phyloP scores from a whole-genome alignment of 2,888 invertebrate genomes.

The Priocnemis perturbator region DNA sequence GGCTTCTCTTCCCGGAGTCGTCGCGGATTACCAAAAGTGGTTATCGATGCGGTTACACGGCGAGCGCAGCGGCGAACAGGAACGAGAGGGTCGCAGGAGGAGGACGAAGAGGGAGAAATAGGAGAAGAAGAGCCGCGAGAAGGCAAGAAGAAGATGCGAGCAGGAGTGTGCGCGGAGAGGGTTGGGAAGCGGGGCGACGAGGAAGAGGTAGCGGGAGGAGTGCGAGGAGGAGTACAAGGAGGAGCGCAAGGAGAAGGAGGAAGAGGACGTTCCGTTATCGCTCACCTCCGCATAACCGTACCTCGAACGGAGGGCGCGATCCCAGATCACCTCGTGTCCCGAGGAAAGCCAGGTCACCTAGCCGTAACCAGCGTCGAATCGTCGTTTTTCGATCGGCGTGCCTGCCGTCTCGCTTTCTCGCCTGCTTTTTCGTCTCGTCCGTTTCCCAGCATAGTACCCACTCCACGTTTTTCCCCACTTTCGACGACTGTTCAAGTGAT shows the following conservation, averaged over 20 bases:
- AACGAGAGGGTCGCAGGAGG: neutral
- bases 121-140: conserved; percentile 17
- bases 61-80: neutral
- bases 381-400: neutral
- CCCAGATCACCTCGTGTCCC: conserved; percentile 66
- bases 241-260: conserved; percentile 27
- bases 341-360: conserved; percentile 66
- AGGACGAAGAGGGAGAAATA: neutral
- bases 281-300: conserved; percentile 66
- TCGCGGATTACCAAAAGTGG: conserved; percentile 18
- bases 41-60: conserved; percentile 4
- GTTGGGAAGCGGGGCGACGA: neutral
- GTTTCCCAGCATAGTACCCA: too few relatives aligned
- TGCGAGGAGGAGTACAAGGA: conserved; percentile 14
- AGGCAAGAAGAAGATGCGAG: conserved; percentile 20
- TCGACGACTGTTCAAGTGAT: too few relatives aligned
- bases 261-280: conserved; percentile 57
- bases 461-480: too few relatives aligned
- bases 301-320: conserved; percentile 68
- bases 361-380: conserved; percentile 46
- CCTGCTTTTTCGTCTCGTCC: too few relatives aligned
- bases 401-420: too few relatives aligned
- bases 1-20: neutral
- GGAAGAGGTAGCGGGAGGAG: conserved; percentile 21
- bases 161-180: neutral